Evolutionary conservation across 2,113 vertebrate species (phyloP).

Genomic region (Pygoscelis adeliae): DNA sequence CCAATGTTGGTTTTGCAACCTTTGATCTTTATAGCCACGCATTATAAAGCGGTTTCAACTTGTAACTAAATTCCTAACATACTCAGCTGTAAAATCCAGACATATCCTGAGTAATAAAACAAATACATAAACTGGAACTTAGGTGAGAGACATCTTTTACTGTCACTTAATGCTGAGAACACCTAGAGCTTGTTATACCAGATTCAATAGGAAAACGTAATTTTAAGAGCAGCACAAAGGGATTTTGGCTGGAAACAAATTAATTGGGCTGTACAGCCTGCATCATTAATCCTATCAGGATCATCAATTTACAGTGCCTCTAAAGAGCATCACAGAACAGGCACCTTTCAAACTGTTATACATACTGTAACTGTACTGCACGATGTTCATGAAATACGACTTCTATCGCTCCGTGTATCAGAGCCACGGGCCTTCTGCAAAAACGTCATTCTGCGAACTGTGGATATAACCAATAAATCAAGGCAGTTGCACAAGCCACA

Average conservation of each 20-base stretch:
- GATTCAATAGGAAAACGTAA: neutral
- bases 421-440: constrained; percentile 23
- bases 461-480: constrained; percentile 69
- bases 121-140: constrained; percentile 73
- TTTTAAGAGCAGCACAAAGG: constrained; percentile 35
- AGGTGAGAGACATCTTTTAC: constrained; percentile 68
- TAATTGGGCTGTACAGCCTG: constrained; percentile 23
- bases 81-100: constrained; percentile 78
- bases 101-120: constrained; percentile 77
- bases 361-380: neutral
- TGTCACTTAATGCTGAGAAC: constrained; percentile 55
- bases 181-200: constrained; percentile 52
- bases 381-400: constrained; percentile 9
- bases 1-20: constrained; percentile 54
- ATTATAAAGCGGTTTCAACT: constrained; percentile 61
- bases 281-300: constrained; percentile 37
- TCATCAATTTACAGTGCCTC: neutral
- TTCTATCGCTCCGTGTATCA: neutral
- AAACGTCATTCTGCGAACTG: neutral
- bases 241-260: constrained; percentile 57
- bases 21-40: constrained; percentile 62
- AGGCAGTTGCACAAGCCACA: constrained; percentile 63
- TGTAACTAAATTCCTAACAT: constrained; percentile 72
- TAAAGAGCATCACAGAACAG: constrained; percentile 32
- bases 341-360: constrained; percentile 1